A percentile compares a stretch with the other conserved stretches of the same genome.
phyloP scores from a whole-genome alignment of 1,140 invertebrate species.

The Cyclargus thomasi region DNA sequence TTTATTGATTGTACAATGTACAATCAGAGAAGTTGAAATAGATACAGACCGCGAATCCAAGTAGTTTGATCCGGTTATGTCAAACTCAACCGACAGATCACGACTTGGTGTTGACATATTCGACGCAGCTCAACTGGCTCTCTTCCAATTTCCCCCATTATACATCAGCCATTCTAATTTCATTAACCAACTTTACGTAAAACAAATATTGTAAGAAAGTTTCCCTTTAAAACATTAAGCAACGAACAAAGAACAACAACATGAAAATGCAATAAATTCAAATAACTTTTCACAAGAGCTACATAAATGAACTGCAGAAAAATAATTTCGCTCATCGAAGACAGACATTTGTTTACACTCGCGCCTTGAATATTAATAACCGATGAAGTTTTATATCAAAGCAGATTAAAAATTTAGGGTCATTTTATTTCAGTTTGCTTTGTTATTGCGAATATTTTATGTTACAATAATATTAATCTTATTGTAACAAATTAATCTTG shows the following conservation, averaged over 20 bases:
- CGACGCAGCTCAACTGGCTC: too few species aligned
- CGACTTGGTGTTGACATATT: too few species aligned
- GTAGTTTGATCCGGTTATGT: too few species aligned
- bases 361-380: constrained; percentile 19
- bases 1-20: too few species aligned
- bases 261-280: constrained; percentile 45
- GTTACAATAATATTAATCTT: too few species aligned
- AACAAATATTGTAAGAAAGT: constrained; percentile 23
- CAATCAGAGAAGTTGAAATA: too few species aligned
- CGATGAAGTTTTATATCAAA: background rate
- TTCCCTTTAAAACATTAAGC: constrained; percentile 30
- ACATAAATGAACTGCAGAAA: constrained; percentile 35
- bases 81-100: too few species aligned
- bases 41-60: too few species aligned
- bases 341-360: constrained; percentile 22
- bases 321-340: constrained; percentile 20
- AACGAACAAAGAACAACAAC: constrained; percentile 29
- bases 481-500: too few species aligned
- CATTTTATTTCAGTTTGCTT: background rate
- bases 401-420: constrained; percentile 17
- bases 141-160: too few species aligned
- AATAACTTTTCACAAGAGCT: constrained; percentile 46
- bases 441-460: too few species aligned
- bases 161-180: too few species aligned
- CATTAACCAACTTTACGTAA: background rate